Base-by-base conservation (phyloP, 2,113 vertebrate genomes). In the Cisticola juncidis region DNA sequence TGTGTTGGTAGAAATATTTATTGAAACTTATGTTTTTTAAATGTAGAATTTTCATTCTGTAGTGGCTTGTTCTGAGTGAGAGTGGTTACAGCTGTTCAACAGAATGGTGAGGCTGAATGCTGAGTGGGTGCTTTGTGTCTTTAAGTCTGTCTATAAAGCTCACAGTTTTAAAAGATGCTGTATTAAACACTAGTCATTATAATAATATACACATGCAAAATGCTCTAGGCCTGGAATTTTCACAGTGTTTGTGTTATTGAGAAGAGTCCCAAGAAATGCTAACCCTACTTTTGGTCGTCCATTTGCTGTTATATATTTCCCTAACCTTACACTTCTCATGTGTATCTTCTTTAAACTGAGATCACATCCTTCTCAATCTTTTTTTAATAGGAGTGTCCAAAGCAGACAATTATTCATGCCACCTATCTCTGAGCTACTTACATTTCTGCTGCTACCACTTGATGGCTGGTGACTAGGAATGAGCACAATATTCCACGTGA, bases 401-500 rank as follows among this genome's bases (percentile, higher is more conserved):
- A 91, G 90, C 51, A 94, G 80, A 74, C 88, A 78, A 94, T 92
- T 36, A 84, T 76, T 95, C 60, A 73, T 92, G 82, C 84, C 69
- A 81, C 56, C 12, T 9, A 18, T 31, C 56, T 74, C 90, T 90
- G 85, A 86, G 72, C 44, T 78, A 29, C 85, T 80, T 78, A 69
- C 86, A 81, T 86, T 93, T 90, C 90, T 92, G 4, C 68, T 73
- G 36, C 44, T 86, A 29, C 40, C 1, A 3, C 57, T 53, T 84
- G 90, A 86, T 88, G 92, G 65, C 69, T 74, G 84, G 54, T 78
- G 76, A 54, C 88, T 86, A 54, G 78, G 42, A 66, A 84, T 70
- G 79, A 95, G 61, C 79, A 88, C 80, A 86, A 14, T 88, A 93
- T 93, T 81, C 90, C 53, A 86, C 38, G 35, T 57, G 72, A 94